Conservation (phyloP, 2,888 invertebrate species). For the Drosophila infuscata region DNA sequence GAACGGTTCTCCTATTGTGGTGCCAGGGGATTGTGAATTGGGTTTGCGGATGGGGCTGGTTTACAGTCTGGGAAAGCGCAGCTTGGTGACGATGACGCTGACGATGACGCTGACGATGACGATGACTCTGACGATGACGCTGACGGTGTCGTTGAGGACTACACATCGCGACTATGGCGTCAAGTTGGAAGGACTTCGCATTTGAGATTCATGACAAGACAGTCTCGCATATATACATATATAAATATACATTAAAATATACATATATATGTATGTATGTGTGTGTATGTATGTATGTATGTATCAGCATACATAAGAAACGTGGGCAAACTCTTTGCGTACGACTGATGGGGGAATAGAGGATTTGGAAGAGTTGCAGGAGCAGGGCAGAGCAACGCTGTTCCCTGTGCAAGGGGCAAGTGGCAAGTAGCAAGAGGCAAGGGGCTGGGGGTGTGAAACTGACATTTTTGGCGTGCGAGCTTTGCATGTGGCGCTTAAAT, state of each 20-base stretch:
- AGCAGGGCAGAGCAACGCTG: background rate
- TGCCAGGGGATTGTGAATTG: background rate
- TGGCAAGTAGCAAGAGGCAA: constrained; percentile 1
- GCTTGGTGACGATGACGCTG: constrained; percentile 2
- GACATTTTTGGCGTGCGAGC: constrained; percentile 56
- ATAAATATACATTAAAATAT: background rate
- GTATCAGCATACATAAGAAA: constrained; percentile 26
- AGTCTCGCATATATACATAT: constrained; percentile 29
- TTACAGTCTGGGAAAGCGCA: constrained; percentile 24
- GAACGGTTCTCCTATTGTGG: background rate
- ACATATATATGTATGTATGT: constrained; percentile 14
- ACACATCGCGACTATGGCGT: constrained; percentile 24
- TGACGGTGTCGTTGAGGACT: background rate
- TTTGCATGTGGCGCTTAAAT: constrained; percentile 74
- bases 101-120: constrained; percentile 1
- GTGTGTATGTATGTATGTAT: background rate
- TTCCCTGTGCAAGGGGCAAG: constrained; percentile 5
- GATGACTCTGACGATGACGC: background rate
- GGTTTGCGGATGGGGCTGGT: background rate
- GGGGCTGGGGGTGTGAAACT: constrained; percentile 37
- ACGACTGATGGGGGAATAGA: background rate
- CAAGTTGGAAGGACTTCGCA: constrained; percentile 26
- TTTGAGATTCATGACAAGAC: constrained; percentile 48
- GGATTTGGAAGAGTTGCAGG: background rate
- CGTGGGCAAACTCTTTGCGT: constrained; percentile 10